These are phyloP conservation scores for Drosophila bunnanda DNA, from an alignment of 2,888 invertebrate species.

Conservation along the genomic window DNA sequence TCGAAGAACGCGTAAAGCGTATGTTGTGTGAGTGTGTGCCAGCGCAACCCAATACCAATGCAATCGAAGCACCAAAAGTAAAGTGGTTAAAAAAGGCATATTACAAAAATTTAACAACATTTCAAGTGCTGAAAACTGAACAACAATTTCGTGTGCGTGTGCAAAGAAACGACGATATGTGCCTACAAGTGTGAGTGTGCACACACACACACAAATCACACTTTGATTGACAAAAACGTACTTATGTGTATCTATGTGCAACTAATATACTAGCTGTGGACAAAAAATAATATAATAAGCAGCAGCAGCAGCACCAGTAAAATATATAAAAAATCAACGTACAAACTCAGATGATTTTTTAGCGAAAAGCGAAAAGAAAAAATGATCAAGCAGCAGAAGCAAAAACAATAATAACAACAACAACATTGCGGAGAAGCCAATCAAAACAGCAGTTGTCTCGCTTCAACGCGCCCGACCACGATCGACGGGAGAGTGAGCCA, in stretches of 20 bases:
- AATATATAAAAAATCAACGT: conserved; percentile 66
- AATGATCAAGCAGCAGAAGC: conserved; percentile 69
- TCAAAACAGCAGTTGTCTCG: conserved; percentile 77
- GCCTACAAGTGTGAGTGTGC: conserved; percentile 35
- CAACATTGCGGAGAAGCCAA: conserved; percentile 67
- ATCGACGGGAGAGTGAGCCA: conserved; percentile 52
- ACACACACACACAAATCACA: conserved; percentile 35
- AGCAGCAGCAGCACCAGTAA: conserved; percentile 42
- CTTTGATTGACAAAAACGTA: conserved; percentile 46
- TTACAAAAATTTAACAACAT: conserved; percentile 59
- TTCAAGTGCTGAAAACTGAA: conserved; percentile 63
- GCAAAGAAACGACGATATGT: conserved; percentile 38
- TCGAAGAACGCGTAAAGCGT: conserved; percentile 71
- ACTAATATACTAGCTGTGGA: conserved; percentile 64
- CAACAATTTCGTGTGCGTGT: conserved; percentile 25
- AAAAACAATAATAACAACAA: conserved; percentile 50
- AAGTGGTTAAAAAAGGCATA: conserved; percentile 66
- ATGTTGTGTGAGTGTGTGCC: conserved; percentile 14
- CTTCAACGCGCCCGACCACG: conserved; percentile 54
- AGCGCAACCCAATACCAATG: conserved; percentile 16
- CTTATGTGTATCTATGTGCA: conserved; percentile 61
- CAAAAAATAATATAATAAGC: conserved; percentile 72
- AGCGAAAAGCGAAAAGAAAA: conserved; percentile 73
- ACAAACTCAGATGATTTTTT: conserved; percentile 81
- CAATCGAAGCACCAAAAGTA: conserved; percentile 53